Percentiles rank a stretch among this genome's conserved stretches.
phyloP scores from a whole-genome alignment of 2,113 vertebrate genomes.

The Vicugna pacos region DNA sequence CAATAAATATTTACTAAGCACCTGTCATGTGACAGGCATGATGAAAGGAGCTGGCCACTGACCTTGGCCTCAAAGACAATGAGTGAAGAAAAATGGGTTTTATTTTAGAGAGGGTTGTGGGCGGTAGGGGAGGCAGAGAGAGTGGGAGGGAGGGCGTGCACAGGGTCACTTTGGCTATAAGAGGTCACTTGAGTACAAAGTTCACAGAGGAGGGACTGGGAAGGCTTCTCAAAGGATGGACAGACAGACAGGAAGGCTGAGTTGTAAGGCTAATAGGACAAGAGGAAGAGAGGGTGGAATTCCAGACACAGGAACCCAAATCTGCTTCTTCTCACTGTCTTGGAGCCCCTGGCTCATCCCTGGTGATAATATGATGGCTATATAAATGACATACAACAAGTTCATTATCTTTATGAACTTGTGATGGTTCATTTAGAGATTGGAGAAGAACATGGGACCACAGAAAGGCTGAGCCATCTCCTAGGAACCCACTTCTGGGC shows the following conservation, averaged over 20 bases:
- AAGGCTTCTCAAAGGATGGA: neutral
- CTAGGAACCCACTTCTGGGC: neutral
- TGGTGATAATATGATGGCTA: too few relatives aligned
- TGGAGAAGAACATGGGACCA: neutral
- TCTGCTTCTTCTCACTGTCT: neutral
- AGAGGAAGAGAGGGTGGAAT: neutral
- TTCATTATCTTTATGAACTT: neutral
- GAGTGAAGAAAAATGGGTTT: neutral
- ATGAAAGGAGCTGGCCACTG: neutral
- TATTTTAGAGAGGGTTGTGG: neutral
- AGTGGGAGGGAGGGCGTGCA: neutral
- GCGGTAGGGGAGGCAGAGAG: neutral
- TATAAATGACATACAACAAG: too few relatives aligned
- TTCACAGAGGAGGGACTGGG: neutral
- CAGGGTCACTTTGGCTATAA: too few relatives aligned
- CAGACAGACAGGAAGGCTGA: neutral
- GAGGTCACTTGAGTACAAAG: neutral
- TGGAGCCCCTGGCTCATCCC: neutral
- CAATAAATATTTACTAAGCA: conserved; percentile 61
- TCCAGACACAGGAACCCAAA: neutral
- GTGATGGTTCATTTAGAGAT: neutral
- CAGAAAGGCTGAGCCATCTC: neutral
- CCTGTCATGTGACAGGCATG: neutral
- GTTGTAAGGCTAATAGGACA: neutral
- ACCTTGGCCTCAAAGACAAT: conserved; percentile 60